These are phyloP conservation scores for Entomyzon cyanotis DNA, from an alignment of 2,113 vertebrate genomes.

Conservation along the genomic window DNA sequence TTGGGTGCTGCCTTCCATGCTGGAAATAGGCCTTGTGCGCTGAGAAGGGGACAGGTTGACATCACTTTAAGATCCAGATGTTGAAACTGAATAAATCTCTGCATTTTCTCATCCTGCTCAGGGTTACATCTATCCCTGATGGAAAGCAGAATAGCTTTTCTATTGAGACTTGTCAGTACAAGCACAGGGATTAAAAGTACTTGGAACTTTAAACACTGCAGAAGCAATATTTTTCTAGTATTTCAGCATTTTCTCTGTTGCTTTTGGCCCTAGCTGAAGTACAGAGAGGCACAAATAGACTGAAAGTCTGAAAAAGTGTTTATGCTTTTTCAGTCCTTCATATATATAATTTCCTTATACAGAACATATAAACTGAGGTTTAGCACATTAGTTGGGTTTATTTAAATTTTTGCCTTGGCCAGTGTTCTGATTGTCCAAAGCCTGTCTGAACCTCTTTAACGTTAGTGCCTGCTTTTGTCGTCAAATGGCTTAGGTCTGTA, in stretches of 20 bases:
- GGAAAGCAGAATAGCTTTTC: background rate
- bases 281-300: background rate
- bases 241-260: slow-evolving; percentile 42
- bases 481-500: background rate
- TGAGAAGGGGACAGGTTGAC: background rate
- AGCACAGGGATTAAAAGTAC: background rate
- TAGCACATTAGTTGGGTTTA: slow-evolving; percentile 39
- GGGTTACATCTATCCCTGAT: background rate
- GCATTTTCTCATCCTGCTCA: background rate
- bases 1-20: fast-evolving
- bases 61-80: background rate
- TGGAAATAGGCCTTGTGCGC: background rate
- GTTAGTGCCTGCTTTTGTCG: background rate
- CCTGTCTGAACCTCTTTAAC: background rate
- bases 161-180: background rate
- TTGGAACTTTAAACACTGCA: background rate
- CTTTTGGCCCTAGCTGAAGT: slow-evolving; percentile 24
- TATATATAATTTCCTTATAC: slow-evolving; percentile 13
- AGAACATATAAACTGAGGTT: slow-evolving; percentile 36
- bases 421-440: background rate
- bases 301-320: slow-evolving; percentile 1
- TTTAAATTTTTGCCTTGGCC: slow-evolving; percentile 9
- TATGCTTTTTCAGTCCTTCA: slow-evolving; percentile 19
- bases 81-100: background rate
- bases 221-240: slow-evolving; percentile 28